phyloP scores from a whole-genome alignment of 2,888 invertebrate species.

The Agrochola lychnidis region DNA sequence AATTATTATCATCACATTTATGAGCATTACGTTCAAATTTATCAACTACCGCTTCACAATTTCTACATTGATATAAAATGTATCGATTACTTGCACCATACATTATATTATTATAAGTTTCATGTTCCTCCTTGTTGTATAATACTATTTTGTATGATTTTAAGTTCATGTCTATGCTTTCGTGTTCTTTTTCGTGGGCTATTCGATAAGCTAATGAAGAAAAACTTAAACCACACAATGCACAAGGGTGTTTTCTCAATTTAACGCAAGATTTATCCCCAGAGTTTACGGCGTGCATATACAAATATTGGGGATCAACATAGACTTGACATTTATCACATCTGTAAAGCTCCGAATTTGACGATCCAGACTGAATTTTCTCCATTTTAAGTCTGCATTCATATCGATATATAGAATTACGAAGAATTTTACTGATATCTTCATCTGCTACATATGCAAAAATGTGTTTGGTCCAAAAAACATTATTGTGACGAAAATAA shows the following conservation, averaged over 20 bases:
- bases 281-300: slow-evolving; percentile 71
- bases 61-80: slow-evolving; percentile 81
- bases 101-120: slow-evolving; percentile 69
- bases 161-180: slow-evolving; percentile 53
- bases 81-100: slow-evolving; percentile 66
- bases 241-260: slow-evolving; percentile 74
- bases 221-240: slow-evolving; percentile 76
- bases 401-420: slow-evolving; percentile 77
- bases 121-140: slow-evolving; percentile 77
- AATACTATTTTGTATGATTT: slow-evolving; percentile 76
- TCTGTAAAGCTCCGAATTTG: slow-evolving; percentile 75
- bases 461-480: slow-evolving; percentile 78
- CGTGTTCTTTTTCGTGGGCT: slow-evolving; percentile 77
- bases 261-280: slow-evolving; percentile 60
- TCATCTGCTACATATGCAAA: slow-evolving; percentile 71
- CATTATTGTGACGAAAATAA: slow-evolving; percentile 75
- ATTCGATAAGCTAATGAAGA: slow-evolving; percentile 67
- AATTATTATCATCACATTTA: slow-evolving; percentile 69
- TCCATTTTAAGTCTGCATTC: slow-evolving; percentile 81
- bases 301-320: slow-evolving; percentile 72
- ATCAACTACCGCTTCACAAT: slow-evolving; percentile 76
- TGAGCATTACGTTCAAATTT: slow-evolving; percentile 69
- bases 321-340: slow-evolving; percentile 78
- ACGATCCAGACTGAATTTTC: slow-evolving; percentile 75
- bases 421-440: slow-evolving; percentile 68